Evolutionary conservation across 2,888 invertebrate species (phyloP).

Genomic region (Belgica antarctica): DNA sequence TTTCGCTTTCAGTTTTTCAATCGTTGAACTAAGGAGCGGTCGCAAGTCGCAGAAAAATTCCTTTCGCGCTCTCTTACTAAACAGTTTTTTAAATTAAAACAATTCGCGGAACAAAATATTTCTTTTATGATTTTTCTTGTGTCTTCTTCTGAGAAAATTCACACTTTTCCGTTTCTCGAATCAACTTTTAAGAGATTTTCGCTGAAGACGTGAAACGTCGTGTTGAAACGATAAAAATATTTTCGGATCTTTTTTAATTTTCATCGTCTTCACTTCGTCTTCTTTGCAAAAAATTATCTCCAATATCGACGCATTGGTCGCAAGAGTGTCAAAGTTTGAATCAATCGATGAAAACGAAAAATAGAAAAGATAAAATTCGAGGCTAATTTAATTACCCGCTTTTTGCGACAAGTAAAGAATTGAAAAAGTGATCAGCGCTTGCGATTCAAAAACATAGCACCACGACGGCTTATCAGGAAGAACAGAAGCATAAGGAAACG

Average conservation of each 20-base stretch:
- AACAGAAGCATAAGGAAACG: not conserved
- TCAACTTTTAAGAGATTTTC: no score
- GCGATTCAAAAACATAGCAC: no score
- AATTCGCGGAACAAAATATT: conserved; percentile 4
- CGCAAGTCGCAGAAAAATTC: conserved; percentile 27
- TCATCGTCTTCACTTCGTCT: not conserved
- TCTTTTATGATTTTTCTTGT: conserved; percentile 25
- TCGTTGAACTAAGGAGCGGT: conserved; percentile 36
- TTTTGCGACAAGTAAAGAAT: not conserved
- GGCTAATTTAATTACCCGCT: conserved; percentile 6
- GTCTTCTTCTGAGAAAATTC: not conserved
- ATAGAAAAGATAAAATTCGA: not conserved
- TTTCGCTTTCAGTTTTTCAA: conserved; percentile 33
- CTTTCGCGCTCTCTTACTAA: conserved; percentile 22
- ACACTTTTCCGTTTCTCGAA: not conserved
- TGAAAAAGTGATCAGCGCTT: no score
- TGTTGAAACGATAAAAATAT: not conserved
- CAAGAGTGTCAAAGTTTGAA: not conserved
- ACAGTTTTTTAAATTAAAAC: conserved; percentile 25
- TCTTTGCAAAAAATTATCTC: not conserved
- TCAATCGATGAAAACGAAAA: not conserved
- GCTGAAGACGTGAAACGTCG: no score
- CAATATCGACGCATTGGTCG: not conserved
- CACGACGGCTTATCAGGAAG: not conserved
- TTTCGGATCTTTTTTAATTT: not conserved